Percentiles rank a stretch among this genome's conserved stretches.
phyloP scores from a whole-genome alignment of 2,797 vertebrate genomes.

The Pseudotriccus pelzelni region DNA sequence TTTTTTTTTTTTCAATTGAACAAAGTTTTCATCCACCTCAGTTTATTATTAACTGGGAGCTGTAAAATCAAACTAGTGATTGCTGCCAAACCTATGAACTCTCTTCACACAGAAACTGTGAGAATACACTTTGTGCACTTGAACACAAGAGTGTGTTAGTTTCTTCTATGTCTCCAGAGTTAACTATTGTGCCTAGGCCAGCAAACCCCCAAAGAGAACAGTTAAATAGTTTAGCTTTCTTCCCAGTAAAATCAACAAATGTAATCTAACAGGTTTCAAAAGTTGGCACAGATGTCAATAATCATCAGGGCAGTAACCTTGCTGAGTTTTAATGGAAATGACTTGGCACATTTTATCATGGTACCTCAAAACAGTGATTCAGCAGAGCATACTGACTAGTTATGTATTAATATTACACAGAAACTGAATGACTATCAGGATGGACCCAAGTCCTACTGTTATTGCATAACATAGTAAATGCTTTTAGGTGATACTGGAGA shows the following conservation, averaged over 20 bases:
- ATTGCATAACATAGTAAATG: background rate
- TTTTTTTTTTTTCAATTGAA: background rate
- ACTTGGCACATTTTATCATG: background rate
- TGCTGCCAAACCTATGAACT: background rate
- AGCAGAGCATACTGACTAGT: background rate
- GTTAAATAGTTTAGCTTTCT: background rate
- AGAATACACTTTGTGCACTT: background rate
- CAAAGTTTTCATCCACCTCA: background rate
- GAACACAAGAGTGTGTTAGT: background rate
- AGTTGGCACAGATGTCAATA: background rate
- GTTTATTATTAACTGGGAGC: conserved; percentile 1
- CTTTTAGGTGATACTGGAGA: background rate
- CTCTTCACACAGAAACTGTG: background rate
- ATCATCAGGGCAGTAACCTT: background rate
- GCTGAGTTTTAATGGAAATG: background rate
- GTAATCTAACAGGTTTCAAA: background rate
- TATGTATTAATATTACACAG: background rate
- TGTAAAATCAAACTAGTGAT: background rate
- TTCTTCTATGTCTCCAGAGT: background rate
- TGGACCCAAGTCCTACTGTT: background rate
- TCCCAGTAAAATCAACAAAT: background rate
- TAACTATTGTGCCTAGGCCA: background rate
- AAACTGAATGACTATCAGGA: background rate
- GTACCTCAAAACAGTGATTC: conserved; percentile 6
- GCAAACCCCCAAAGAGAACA: background rate